Evolutionary conservation across 2,888 invertebrate genomes (phyloP).

Genomic region (Morpho helenor): DNA sequence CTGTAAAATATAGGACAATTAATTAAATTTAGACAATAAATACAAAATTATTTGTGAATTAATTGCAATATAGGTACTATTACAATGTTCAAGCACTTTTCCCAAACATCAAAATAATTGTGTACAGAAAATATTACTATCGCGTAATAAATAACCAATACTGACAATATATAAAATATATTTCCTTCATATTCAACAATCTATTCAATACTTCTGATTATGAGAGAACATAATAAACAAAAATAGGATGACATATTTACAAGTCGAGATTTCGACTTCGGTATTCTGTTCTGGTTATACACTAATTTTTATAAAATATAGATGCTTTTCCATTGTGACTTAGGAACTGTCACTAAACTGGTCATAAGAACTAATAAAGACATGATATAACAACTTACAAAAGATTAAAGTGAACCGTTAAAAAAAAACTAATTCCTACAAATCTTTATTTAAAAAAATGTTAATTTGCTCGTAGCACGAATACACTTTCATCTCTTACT

Average conservation of each 20-base stretch:
- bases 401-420: conserved; percentile 68
- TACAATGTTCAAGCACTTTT: conserved; percentile 34
- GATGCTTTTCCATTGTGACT: conserved; percentile 57
- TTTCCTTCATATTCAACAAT: conserved; percentile 59
- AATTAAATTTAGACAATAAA: conserved; percentile 50
- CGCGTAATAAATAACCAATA: conserved; percentile 38
- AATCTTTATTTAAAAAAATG: conserved; percentile 66
- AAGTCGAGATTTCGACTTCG: conserved; percentile 47
- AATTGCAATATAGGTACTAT: conserved; percentile 19
- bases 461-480: conserved; percentile 75
- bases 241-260: conserved; percentile 56
- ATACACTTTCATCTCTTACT: conserved; percentile 66
- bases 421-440: conserved; percentile 68
- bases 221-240: conserved; percentile 55
- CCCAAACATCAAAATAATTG: conserved; percentile 23
- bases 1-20: conserved; percentile 44
- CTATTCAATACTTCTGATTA: conserved; percentile 53
- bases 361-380: conserved; percentile 63
- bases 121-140: conserved; percentile 27
- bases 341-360: conserved; percentile 63
- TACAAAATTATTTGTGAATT: conserved; percentile 27
- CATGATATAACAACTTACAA: conserved; percentile 73
- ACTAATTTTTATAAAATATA: conserved; percentile 46
- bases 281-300: conserved; percentile 38
- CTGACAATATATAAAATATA: conserved; percentile 53